phyloP scores from a whole-genome alignment of 2,113 vertebrate genomes.

The Carlito syrichta region DNA sequence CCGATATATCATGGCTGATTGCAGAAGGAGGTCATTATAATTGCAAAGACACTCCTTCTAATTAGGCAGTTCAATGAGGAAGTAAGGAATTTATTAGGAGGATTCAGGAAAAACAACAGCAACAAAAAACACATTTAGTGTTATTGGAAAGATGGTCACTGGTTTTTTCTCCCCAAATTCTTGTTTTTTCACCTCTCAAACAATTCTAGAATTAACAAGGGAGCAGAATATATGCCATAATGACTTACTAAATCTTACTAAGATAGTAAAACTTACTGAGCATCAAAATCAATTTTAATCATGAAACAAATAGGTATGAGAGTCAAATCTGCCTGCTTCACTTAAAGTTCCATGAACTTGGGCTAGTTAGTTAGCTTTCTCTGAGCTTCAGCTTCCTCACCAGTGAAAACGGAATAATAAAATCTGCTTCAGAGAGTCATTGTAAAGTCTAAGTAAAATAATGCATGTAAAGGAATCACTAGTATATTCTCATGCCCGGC shows the following conservation, averaged over 20 bases:
- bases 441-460: background rate
- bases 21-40: constrained; percentile 36
- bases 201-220: background rate
- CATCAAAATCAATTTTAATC: background rate
- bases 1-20: constrained; percentile 13
- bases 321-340: background rate
- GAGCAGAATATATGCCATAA: rapidly evolving
- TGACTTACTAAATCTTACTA: constrained; percentile 29
- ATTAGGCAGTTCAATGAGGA: constrained; percentile 19
- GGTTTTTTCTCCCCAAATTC: constrained; percentile 49
- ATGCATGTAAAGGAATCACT: background rate
- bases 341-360: background rate
- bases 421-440: background rate
- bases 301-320: background rate
- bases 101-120: background rate
- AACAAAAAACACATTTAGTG: background rate
- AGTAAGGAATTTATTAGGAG: constrained; percentile 39
- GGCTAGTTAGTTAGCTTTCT: background rate
- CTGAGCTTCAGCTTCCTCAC: background rate
- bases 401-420: background rate
- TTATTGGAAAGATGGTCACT: background rate
- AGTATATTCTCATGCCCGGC: no score
- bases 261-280: background rate
- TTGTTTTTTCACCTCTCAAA: constrained; percentile 28
- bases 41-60: constrained; percentile 44